These are phyloP conservation scores for Zaprionus vittiger DNA, from an alignment of 1,140 invertebrate genomes.

Conservation along the genomic window DNA sequence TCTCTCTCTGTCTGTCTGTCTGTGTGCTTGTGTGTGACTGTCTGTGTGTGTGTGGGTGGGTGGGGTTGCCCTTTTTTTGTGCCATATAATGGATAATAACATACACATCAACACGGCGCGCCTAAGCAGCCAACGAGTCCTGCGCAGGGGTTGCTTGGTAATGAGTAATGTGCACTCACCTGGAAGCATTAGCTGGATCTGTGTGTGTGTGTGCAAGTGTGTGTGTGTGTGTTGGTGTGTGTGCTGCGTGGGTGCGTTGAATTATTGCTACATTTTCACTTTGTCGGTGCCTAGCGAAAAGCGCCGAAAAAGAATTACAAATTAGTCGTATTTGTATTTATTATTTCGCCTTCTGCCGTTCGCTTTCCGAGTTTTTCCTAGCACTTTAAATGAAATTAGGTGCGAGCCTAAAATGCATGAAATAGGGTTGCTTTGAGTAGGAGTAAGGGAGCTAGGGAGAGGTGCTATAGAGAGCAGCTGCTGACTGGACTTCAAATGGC, in stretches of 20 bases:
- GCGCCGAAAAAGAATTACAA: slow-evolving; percentile 61
- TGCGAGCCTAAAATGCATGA: slow-evolving; percentile 74
- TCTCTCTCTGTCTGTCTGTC: not conserved
- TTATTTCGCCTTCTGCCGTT: slow-evolving; percentile 16
- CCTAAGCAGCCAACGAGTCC: slow-evolving; percentile 39
- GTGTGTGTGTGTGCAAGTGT: not conserved
- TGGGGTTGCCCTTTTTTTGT: slow-evolving; percentile 27
- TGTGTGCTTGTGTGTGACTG: slow-evolving; percentile 4
- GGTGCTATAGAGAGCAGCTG: slow-evolving; percentile 32
- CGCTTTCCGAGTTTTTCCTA: slow-evolving; percentile 7
- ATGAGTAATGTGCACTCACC: slow-evolving; percentile 81
- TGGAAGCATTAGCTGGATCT: slow-evolving; percentile 48
- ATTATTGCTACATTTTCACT: slow-evolving; percentile 66
- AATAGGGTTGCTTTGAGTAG: not conserved
- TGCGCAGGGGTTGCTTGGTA: slow-evolving; percentile 49
- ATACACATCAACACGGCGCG: slow-evolving; percentile 56
- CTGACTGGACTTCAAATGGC: too few species aligned
- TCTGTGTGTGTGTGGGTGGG: not conserved
- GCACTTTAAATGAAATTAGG: slow-evolving; percentile 76
- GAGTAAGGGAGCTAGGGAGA: not conserved
- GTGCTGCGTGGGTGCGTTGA: slow-evolving; percentile 31
- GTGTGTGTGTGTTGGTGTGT: not conserved
- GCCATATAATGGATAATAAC: slow-evolving; percentile 62
- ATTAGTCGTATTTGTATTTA: slow-evolving; percentile 61
- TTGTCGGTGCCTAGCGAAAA: slow-evolving; percentile 43